Evolutionary conservation across 2,888 invertebrate species (phyloP).

Genomic region (Ramazzottius varieornatus): DNA sequence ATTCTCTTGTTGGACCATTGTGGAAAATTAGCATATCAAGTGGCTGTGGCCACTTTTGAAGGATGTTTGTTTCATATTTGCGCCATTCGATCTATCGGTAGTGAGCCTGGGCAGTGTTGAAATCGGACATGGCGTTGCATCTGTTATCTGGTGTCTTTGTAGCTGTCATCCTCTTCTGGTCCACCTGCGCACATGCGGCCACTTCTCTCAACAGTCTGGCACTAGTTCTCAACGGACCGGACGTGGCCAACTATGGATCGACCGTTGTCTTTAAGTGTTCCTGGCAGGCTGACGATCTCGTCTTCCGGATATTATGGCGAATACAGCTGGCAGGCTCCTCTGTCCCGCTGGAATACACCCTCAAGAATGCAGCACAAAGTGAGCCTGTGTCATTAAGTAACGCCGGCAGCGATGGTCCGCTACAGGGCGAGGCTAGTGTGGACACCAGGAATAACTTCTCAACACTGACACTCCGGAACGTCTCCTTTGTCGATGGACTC

Average conservation of each 20-base stretch:
- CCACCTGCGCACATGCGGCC: neutral
- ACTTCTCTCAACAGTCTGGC: too few relatives aligned
- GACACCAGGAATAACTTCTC: neutral
- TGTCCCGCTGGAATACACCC: neutral
- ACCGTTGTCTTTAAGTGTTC: neutral
- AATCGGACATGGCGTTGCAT: too few relatives aligned
- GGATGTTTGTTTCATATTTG: too few relatives aligned
- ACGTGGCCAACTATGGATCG: neutral
- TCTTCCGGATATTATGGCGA: constrained; percentile 2
- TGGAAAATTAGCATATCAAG: too few relatives aligned
- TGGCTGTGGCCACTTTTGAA: too few relatives aligned
- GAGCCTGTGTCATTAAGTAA: neutral
- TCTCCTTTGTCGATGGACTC: neutral
- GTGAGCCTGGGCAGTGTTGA: too few relatives aligned
- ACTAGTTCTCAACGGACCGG: neutral
- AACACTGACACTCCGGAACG: neutral
- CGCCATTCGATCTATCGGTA: too few relatives aligned
- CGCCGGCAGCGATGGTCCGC: neutral
- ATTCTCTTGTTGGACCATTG: too few relatives aligned
- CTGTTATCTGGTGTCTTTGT: too few relatives aligned
- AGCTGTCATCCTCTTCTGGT: neutral
- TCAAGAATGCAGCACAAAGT: neutral
- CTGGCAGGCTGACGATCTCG: neutral
- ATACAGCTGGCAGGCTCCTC: neutral
- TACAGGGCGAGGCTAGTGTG: neutral